Evolutionary conservation across 2,113 vertebrate species (phyloP).

Genomic region (Picathartes gymnocephalus): DNA sequence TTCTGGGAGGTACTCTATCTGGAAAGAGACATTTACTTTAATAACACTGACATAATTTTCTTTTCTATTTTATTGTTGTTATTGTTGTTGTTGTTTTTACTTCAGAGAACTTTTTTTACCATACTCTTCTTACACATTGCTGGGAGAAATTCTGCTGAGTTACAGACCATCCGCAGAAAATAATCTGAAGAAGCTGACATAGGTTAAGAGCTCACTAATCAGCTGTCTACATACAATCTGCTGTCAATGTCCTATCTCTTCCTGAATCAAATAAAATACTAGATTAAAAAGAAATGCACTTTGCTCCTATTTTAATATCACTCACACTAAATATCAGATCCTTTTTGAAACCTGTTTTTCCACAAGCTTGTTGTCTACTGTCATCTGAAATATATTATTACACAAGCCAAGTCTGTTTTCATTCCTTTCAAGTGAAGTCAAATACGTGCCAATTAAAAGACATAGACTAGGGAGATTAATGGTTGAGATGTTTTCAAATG

Average conservation of each 20-base stretch:
- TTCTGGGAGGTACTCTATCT: neutral
- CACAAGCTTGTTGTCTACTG: neutral
- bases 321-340: neutral
- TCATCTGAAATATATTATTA: neutral
- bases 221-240: neutral
- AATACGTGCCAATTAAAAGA: conserved; percentile 20
- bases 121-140: neutral
- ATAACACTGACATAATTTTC: neutral
- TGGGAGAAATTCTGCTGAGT: neutral
- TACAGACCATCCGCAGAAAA: neutral
- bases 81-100: neutral
- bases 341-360: neutral
- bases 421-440: neutral
- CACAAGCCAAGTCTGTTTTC: neutral
- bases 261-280: neutral
- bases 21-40: neutral
- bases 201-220: neutral
- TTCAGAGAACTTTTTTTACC: neutral
- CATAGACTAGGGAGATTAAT: neutral
- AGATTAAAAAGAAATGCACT: neutral
- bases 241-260: neutral
- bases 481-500: neutral
- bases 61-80: neutral
- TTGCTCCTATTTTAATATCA: neutral
- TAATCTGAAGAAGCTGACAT: neutral